Evolutionary conservation across 1,140 invertebrate species (phyloP).

Genomic region (Pantala flavescens): DNA sequence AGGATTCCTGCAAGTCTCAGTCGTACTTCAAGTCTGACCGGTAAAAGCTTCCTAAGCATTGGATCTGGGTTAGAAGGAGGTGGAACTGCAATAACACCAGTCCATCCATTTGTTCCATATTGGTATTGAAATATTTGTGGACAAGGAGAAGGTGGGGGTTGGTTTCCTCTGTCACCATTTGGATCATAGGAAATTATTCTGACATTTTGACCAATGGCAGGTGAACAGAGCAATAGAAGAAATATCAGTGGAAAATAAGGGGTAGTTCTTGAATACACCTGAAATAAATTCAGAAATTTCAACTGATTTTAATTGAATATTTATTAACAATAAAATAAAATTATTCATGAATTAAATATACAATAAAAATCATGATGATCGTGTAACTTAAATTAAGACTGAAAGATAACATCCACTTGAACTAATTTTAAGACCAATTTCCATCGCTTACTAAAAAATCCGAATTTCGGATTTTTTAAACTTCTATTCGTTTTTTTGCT

Average conservation of each 20-base stretch:
- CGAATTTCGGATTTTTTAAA: no score
- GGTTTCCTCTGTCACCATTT: neutral
- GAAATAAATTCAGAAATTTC: no score
- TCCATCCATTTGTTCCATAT: neutral
- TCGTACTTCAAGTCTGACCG: neutral
- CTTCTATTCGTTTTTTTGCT: no score
- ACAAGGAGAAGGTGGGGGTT: neutral
- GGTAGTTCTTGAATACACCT: neutral
- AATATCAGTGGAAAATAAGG: neutral
- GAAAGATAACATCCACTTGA: no score
- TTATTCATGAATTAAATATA: no score
- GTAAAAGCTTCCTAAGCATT: neutral
- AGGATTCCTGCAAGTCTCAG: neutral
- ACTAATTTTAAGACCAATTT: no score
- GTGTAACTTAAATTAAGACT: no score
- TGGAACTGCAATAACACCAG: neutral
- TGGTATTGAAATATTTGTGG: neutral
- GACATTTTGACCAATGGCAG: neutral
- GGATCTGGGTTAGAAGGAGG: neutral
- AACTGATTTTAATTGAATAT: no score
- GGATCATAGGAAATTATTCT: neutral
- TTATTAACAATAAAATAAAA: no score
- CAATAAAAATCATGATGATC: no score
- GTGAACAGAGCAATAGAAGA: neutral
- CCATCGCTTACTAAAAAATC: no score